Base-by-base conservation (phyloP, 2,113 vertebrate genomes). In the Strix uralensis region DNA sequence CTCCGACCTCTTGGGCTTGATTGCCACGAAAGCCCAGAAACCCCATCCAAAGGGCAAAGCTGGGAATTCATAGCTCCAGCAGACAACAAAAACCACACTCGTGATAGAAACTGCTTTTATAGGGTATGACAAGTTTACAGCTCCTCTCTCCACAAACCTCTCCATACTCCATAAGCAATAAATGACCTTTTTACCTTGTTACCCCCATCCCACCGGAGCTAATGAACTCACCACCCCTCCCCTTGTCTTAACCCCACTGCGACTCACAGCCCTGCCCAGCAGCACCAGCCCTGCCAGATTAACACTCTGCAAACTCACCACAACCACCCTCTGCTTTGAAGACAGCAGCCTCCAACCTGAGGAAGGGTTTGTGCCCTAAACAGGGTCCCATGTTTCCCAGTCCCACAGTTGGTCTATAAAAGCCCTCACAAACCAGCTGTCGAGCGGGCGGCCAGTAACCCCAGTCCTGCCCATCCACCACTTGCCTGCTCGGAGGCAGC, bases 361-460 rank as follows among this genome's bases (percentile, higher is more conserved):
- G 54, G 23, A 58, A 51, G 54, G 18, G 4, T 32, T 34, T n/a
- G 26, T 77, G 27, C 26, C 59, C 30, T 65, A 21, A 51, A 1
- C 36, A 74, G 74, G 11, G 5, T 10, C 22, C 55, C 0, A 0
- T 11, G 15, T 32, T 83, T 52, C 65, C 66, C 65, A 55, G 71
- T 86, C 32, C 63, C 22, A 13, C 21, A 9, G 13, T 9, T 5
- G 2, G 82, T 21, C 55, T 40, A 32, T 5, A 15, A 59, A 77
- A 69, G 32, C 25, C 63, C 36, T 59, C 52, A 26, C 10, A 46
- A 38, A 40, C 3, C 25, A 49, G 30, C 23, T 0, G 0, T 13
- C 1, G 0, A n/a, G 63, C 3, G 10, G 52, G 23, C 5, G 14
- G 3, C 7, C 57, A 44, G 42, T 34, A n/a, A 7, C 30, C n/a